phyloP scores from a whole-genome alignment of 2,888 invertebrate species.

The Nudaria mundana region DNA sequence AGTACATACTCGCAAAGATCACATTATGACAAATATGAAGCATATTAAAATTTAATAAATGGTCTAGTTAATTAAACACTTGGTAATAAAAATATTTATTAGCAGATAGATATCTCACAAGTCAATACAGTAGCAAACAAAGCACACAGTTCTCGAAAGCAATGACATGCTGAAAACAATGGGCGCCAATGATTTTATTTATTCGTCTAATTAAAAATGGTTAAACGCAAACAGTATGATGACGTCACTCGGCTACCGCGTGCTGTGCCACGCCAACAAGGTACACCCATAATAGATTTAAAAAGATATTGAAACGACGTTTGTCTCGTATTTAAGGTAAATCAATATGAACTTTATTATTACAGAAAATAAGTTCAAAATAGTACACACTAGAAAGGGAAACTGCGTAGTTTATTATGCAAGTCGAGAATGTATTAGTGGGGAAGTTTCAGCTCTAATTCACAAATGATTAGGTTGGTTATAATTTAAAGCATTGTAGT shows the following conservation, averaged over 20 bases:
- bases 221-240: constrained; percentile 59
- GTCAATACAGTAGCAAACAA: too few relatives aligned
- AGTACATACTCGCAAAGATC: too few relatives aligned
- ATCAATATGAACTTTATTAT: constrained; percentile 29
- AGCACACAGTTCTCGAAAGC: constrained; percentile 11
- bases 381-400: constrained; percentile 23
- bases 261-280: constrained; percentile 56
- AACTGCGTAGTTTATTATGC: constrained; percentile 47
- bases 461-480: constrained; percentile 27
- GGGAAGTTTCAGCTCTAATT: constrained; percentile 44
- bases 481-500: constrained; percentile 24
- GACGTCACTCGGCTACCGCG: constrained; percentile 62
- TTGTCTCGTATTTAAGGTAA: constrained; percentile 18
- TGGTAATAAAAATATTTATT: too few relatives aligned
- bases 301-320: constrained; percentile 36
- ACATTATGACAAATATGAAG: too few relatives aligned
- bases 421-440: constrained; percentile 29
- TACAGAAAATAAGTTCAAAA: constrained; percentile 12
- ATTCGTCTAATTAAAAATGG: constrained; percentile 57
- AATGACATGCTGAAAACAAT: constrained; percentile 36
- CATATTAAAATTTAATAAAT: too few relatives aligned
- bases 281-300: constrained; percentile 76
- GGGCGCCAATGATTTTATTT: constrained; percentile 52
- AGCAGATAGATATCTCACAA: too few relatives aligned
- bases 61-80: too few relatives aligned